Base-by-base conservation (phyloP, 2,888 invertebrate species). In the Himalopsyche anomala region DNA sequence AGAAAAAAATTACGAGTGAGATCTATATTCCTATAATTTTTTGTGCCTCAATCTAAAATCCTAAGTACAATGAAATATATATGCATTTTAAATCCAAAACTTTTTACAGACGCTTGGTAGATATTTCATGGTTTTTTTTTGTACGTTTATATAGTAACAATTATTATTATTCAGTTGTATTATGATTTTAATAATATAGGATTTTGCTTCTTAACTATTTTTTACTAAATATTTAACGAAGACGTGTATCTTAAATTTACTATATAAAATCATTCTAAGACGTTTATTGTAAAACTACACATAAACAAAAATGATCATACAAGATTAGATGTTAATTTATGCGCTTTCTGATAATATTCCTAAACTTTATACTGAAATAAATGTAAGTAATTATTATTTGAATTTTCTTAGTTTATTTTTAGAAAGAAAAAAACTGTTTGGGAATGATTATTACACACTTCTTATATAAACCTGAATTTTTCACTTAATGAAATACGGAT, bases 171-270 rank as follows among this genome's bases (percentile, higher is more conserved):
- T 51, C 15, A n/a, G 74, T 74, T 36, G 38, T 12, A 36, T 36
- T 74, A 74, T 38, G 74, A 38, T 74, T 74, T 5, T 74, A 2
- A 74, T 12, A 12, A 38, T 74, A 74, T 38, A 74, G 74, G 15
- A 74, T 38, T 74, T 74, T 74, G 74, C 82, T 85, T 85, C 82
- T 5, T 85, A 79, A 82, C 51, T 69, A 74, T 85, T 85, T 85
- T 85, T 85, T n/a, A 82, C 74, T 82, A 79, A 82, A 82, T 74
- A 79, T 82, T 15, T 85, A 74, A 79, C 40, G 82, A 85, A 85
- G 85, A 40, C 55, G 45, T 74, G 38, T 36, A 74, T 74, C 74
- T 74, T 74, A 74, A 74, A 74, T 74, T 74, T 74, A 74, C 74
- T 74, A 74, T 38, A 38, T 15, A 74, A 74, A 74, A 74, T 74